Conservation (phyloP, 2,797 vertebrate genomes). For the Ambastaia sidthimunki region DNA sequence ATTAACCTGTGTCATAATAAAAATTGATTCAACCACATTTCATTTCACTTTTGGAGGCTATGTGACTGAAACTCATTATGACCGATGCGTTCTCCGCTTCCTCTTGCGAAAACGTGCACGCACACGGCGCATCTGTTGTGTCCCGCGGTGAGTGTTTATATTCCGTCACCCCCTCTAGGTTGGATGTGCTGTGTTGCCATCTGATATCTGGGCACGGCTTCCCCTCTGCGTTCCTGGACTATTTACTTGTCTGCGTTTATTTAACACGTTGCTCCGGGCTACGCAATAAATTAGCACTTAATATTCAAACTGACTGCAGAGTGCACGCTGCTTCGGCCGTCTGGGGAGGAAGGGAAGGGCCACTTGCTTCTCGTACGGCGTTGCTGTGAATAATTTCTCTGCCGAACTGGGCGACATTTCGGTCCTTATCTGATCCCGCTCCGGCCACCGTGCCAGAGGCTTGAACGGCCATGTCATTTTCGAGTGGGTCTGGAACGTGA, state of each 20-base stretch:
- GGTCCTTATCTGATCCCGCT: conserved; percentile 41
- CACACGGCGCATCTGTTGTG: conserved; percentile 55
- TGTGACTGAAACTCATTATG: conserved; percentile 10
- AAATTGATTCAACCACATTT: conserved; percentile 31
- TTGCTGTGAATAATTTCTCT: conserved; percentile 50
- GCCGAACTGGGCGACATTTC: conserved; percentile 4
- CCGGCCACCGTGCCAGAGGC: conserved; percentile 36
- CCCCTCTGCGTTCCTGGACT: conserved; percentile 47
- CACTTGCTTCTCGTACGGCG: conserved; percentile 32
- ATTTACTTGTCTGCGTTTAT: conserved; percentile 69
- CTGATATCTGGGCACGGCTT: conserved; percentile 40
- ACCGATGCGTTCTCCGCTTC: not conserved
- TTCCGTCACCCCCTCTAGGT: conserved; percentile 53
- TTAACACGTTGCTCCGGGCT: conserved; percentile 77
- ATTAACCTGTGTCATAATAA: conserved; percentile 40
- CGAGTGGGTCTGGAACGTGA: conserved; percentile 34
- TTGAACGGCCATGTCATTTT: conserved; percentile 17
- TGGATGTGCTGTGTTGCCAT: conserved; percentile 48
- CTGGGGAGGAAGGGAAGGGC: conserved; percentile 56
- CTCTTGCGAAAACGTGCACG: conserved; percentile 23
- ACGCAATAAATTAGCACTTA: conserved; percentile 80
- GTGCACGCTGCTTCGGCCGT: conserved; percentile 36
- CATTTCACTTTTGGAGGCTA: conserved; percentile 24
- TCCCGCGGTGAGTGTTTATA: conserved; percentile 48
- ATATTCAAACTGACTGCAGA: conserved; percentile 74